Base-by-base conservation (phyloP, 2,888 invertebrate species). In the Eumerus sabulonum region DNA sequence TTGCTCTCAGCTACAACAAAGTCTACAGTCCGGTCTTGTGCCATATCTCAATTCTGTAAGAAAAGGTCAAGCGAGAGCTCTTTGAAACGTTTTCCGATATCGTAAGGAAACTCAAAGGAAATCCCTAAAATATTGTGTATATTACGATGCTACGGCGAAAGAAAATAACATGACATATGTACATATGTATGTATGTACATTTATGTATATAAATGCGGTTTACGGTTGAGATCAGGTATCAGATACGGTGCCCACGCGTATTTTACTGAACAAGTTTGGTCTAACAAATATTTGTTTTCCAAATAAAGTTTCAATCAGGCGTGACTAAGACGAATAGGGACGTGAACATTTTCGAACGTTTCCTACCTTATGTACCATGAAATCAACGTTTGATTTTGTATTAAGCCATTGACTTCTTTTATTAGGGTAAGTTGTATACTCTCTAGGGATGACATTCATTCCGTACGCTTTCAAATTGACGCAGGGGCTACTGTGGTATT, bases 21-120 rank as follows among this genome's bases (percentile, higher is more conserved):
- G 74, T 79, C 68, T 59, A 70, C 70, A 68, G 64, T 70, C 60
- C 74, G 79, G 74, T 79, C 79, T 79, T 68, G 74, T 79, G 79
- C 79, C 70, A 68, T 68, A 74, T 74, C 74, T 70, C 74, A 36
- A 18, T 53, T 68, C 63, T 51, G 57, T 35, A 18, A 14, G 38
- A 38, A 74, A 64, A 70, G 74, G 68, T 79, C 64, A 35, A 50
- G 74, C 67, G 68, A 68, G 45, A 62, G 47, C 48, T 77, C 66
- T 62, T 50, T 64, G 18, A 27, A 53, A 27, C 16, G 51, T 13
- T 19, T 4, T 45, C 47, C 2, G n/a, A 1, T n/a, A 56, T 36
- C 47, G 40, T 50, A 53, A 19, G 19, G 16, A 45, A 35, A 38
- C 16, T 7, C 27, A 27, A 53, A n/a, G 0, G 7, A 14, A 18